Evolutionary conservation across 2,797 vertebrate species (phyloP).

Genomic region (Acridotheres tristis): DNA sequence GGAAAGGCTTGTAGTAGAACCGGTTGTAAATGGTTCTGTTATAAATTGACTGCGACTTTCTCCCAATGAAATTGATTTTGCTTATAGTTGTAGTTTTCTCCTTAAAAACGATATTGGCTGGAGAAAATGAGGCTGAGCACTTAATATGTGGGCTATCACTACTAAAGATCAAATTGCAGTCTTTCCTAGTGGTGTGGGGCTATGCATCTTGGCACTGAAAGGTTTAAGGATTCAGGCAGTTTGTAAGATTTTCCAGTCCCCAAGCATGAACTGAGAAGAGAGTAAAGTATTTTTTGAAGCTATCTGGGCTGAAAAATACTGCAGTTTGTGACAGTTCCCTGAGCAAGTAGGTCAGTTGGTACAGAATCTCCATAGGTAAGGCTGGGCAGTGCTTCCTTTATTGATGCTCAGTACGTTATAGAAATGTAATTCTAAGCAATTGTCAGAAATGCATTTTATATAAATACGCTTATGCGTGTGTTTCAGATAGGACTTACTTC

Average conservation of each 20-base stretch:
- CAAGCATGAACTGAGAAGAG: not conserved
- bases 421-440: not conserved
- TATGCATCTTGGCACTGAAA: not conserved
- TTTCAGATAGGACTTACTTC: not conserved
- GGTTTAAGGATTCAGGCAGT: not conserved
- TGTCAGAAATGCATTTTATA: not conserved
- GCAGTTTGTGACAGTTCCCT: not conserved
- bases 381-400: not conserved
- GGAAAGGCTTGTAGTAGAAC: not conserved
- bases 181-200: not conserved
- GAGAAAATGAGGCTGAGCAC: not conserved
- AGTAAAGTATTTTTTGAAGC: not conserved
- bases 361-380: not conserved
- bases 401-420: not conserved
- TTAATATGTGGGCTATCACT: fast-evolving
- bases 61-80: not conserved
- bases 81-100: not conserved
- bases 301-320: not conserved
- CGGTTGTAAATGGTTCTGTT: not conserved
- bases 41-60: fast-evolving
- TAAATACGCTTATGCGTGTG: fast-evolving
- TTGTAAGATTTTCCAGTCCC: not conserved
- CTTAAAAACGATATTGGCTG: not conserved
- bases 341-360: not conserved
- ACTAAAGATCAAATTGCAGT: fast-evolving